These are phyloP conservation scores for Hoplostethus atlanticus DNA, from an alignment of 2,797 vertebrate genomes.

Conservation along the genomic window DNA sequence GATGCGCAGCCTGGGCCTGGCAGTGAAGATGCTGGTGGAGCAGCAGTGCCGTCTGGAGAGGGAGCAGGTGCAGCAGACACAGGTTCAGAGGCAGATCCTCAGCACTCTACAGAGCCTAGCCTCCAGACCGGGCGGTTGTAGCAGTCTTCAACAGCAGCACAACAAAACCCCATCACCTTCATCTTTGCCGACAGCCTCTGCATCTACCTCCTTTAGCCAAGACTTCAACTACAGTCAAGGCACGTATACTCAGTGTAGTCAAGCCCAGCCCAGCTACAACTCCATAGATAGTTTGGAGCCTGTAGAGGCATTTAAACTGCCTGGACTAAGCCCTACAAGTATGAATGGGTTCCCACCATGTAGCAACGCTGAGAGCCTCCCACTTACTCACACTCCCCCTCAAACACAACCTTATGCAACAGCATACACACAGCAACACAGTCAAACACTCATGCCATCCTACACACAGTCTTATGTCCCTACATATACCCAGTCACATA, in stretches of 20 bases:
- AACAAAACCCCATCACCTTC: constrained; percentile 66
- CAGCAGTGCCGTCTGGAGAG: constrained; percentile 85
- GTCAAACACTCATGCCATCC: constrained; percentile 66
- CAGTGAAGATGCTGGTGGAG: constrained; percentile 85
- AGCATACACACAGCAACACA: constrained; percentile 64
- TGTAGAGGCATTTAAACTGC: constrained; percentile 81
- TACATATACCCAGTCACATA: constrained; percentile 71
- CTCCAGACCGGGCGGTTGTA: constrained; percentile 73
- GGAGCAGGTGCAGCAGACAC: constrained; percentile 89
- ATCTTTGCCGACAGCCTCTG: constrained; percentile 54
- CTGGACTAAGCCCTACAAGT: constrained; percentile 72
- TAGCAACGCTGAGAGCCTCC: constrained; percentile 73
- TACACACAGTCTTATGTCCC: constrained; percentile 70
- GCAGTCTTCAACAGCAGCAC: constrained; percentile 58
- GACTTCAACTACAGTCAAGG: constrained; percentile 74
- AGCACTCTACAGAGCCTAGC: constrained; percentile 85
- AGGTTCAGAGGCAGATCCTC: constrained; percentile 90
- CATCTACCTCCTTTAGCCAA: constrained; percentile 76
- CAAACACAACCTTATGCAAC: constrained; percentile 65
- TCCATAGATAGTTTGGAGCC: constrained; percentile 78
- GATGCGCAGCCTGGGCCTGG: constrained; percentile 85
- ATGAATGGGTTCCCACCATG: constrained; percentile 83
- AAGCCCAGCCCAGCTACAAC: constrained; percentile 75
- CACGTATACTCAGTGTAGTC: constrained; percentile 78
- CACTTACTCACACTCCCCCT: constrained; percentile 59